phyloP scores from a whole-genome alignment of 2,888 invertebrate species.

The Thalpophila matura region DNA sequence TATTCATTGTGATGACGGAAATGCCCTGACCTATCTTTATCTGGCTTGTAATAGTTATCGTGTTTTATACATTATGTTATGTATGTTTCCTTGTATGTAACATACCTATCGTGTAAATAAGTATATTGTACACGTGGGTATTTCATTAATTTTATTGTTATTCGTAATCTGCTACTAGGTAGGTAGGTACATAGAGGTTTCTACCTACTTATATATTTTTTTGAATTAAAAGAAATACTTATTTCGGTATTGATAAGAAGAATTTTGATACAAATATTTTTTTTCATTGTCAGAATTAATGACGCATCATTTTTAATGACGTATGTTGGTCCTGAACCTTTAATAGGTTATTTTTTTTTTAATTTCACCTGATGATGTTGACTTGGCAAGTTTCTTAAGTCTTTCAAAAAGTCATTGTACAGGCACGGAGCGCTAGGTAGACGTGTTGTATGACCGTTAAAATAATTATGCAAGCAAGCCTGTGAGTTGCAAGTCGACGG shows the following conservation, averaged over 20 bases:
- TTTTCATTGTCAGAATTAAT: background rate
- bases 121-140: slow-evolving; percentile 17
- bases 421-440: slow-evolving; percentile 34
- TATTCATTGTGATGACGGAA: slow-evolving; percentile 54
- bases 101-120: background rate
- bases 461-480: slow-evolving; percentile 84
- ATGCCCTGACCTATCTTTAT: slow-evolving; percentile 60
- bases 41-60: slow-evolving; percentile 22
- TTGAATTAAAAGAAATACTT: too few species aligned
- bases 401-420: slow-evolving; percentile 17
- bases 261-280: too few species aligned
- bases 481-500: slow-evolving; percentile 72
- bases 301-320: background rate
- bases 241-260: too few species aligned
- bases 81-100: slow-evolving; percentile 16
- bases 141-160: background rate
- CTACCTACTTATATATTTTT: too few species aligned
- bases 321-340: background rate
- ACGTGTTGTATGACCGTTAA: slow-evolving; percentile 70
- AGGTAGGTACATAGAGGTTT: background rate
- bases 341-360: background rate
- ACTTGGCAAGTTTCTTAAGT: slow-evolving; percentile 13
- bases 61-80: slow-evolving; percentile 5
- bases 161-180: background rate
- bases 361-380: background rate